Evolutionary conservation across 2,113 vertebrate genomes (phyloP), one percentile per base, ranked within the genome.

Genomic region (Cyphomyrus discorhynchus): DNA sequence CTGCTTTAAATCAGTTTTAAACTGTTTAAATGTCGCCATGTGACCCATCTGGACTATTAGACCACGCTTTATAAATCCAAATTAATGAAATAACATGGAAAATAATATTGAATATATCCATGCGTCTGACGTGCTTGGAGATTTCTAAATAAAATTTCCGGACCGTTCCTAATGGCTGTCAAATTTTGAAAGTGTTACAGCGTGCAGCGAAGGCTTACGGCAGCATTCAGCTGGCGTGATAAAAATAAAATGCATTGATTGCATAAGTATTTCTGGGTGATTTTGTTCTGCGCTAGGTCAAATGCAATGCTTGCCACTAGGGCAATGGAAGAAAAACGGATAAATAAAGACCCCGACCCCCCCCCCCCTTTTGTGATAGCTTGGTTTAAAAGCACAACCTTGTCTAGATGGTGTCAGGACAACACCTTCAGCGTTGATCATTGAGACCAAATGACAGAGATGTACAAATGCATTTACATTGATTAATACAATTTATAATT

Each of bases 161-260:
- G 62, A 31, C 62, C 62, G 10, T 70, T 70, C 10, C 62, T 70
- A 70, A 70, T 70, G 62, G 62, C 62, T 70, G 62, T 70, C 62
- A 70, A 70, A 70, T 31, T 70, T 70, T 70, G 62, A 70, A 70
- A 70, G 62, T 4, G n/a, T 70, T 70, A 31, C 62, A 31, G 62
- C 62, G n/a, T 19, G 62, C 62, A 31, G n/a, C n/a, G 27, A 31
- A 31, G 62, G 62, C 62, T 70, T 70, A 70, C n/a, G 62, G 31
- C 62, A 70, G 62, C 62, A 70, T 70, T 70, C 62, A 31, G 62
- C 62, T 70, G 62, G 13, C 62, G 10, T 70, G 62, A 70, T 70
- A 70, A 70, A 70, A 70, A 70, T 70, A 70, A 70, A 70, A 70
- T 70, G 62, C 62, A 70, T 70, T 70, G 62, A 70, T 70, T 70